phyloP scores from a whole-genome alignment of 2,888 invertebrate genomes.

The Pollenia labialis region DNA sequence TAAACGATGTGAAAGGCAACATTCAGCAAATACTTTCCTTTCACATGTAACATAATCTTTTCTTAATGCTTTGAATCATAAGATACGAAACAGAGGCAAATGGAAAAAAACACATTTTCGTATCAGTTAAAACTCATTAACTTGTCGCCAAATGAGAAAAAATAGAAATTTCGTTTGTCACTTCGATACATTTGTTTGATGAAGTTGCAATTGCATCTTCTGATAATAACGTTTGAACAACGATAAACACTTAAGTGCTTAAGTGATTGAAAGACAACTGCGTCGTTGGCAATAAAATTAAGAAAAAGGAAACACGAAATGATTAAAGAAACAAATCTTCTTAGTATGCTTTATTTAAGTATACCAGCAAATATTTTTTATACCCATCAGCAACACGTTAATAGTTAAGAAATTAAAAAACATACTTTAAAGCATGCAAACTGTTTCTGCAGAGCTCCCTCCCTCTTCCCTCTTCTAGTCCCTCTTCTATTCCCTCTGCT shows the following conservation, averaged over 20 bases:
- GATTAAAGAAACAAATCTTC: too few relatives aligned
- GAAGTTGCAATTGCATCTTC: conserved; percentile 17
- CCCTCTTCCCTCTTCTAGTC: too few relatives aligned
- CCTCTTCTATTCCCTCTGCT: too few relatives aligned
- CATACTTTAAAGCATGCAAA: too few relatives aligned
- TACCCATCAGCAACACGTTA: too few relatives aligned
- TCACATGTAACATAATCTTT: neutral
- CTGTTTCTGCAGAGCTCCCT: too few relatives aligned
- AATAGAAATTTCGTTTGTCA: neutral
- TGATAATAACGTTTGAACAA: conserved; percentile 45
- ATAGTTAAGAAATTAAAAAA: too few relatives aligned
- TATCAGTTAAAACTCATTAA: conserved; percentile 47
- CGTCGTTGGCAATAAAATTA: conserved; percentile 12
- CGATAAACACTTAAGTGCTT: conserved; percentile 52
- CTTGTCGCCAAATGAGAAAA: conserved; percentile 28
- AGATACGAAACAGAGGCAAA: neutral
- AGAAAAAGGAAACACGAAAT: too few relatives aligned
- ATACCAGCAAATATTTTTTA: too few relatives aligned
- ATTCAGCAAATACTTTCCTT: neutral
- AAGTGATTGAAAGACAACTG: conserved; percentile 22
- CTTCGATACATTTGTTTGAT: neutral
- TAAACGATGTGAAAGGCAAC: too few relatives aligned
- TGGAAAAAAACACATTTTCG: neutral
- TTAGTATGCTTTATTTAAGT: too few relatives aligned
- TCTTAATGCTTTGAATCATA: neutral